These are phyloP conservation scores for Platysteira castanea DNA, from an alignment of 2,113 vertebrate genomes.

Conservation along the genomic window DNA sequence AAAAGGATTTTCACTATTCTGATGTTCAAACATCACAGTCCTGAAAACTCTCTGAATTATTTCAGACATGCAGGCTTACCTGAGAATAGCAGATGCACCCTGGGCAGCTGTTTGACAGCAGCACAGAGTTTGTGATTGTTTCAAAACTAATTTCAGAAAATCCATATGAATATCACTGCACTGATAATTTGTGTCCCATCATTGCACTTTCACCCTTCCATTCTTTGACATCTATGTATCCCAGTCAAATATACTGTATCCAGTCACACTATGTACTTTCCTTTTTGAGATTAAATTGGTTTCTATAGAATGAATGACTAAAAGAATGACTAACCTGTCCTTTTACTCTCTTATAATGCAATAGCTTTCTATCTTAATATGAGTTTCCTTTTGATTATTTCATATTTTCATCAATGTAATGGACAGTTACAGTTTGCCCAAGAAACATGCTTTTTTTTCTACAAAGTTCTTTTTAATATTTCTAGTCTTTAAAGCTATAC, in stretches of 20 bases:
- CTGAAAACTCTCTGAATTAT: neutral
- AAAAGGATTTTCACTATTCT: neutral
- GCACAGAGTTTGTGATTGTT: neutral
- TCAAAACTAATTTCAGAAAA: neutral
- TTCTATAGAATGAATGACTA: neutral
- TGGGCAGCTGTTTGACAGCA: neutral
- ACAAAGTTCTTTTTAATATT: neutral
- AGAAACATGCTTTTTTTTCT: neutral
- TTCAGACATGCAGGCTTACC: neutral
- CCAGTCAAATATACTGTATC: neutral
- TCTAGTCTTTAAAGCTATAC: neutral
- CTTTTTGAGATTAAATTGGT: neutral
- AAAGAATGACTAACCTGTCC: neutral
- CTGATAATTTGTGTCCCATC: neutral
- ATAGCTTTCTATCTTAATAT: neutral
- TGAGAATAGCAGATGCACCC: neutral
- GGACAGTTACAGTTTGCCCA: neutral
- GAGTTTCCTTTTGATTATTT: neutral
- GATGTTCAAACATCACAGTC: neutral
- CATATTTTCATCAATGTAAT: neutral
- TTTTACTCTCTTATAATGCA: neutral
- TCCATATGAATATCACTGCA: neutral
- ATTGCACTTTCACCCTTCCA: neutral
- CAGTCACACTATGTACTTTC: neutral
- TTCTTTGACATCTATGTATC: neutral